phyloP scores from a whole-genome alignment of 2,797 vertebrate genomes.

The Parauchenoglanis punctatus region DNA sequence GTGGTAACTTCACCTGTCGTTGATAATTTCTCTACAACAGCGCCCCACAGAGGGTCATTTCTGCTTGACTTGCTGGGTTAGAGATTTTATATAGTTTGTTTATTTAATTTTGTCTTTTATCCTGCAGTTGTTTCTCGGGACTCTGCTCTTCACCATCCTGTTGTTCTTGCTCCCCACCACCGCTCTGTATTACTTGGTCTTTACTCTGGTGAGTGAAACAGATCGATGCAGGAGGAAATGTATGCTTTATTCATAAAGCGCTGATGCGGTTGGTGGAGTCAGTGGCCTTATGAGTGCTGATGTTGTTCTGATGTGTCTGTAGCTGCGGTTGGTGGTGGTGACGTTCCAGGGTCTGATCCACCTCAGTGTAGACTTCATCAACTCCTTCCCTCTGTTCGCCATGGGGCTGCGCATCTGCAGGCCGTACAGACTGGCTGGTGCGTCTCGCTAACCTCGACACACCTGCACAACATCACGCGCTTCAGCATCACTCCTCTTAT shows the following conservation, averaged over 20 bases:
- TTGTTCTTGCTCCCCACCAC: conserved; percentile 95
- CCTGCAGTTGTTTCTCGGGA: conserved; percentile 91
- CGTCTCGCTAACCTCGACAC: background rate
- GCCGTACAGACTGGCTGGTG: conserved; percentile 88
- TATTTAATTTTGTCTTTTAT: background rate
- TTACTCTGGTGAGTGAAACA: conserved; percentile 85
- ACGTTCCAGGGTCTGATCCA: conserved; percentile 89
- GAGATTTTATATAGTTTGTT: background rate
- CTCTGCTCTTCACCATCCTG: conserved; percentile 92
- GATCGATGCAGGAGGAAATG: background rate
- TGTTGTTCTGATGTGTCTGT: conserved; percentile 14
- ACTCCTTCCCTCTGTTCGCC: conserved; percentile 90
- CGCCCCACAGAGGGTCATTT: too few species aligned
- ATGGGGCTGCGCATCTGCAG: conserved; percentile 84
- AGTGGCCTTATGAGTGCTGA: background rate
- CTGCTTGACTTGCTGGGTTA: background rate
- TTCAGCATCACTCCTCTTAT: background rate
- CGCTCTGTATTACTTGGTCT: conserved; percentile 96
- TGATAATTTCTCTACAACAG: background rate
- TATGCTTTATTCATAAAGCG: background rate
- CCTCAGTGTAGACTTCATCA: conserved; percentile 87
- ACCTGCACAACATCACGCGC: too few species aligned
- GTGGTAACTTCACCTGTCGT: background rate
- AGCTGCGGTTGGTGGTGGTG: conserved; percentile 92
- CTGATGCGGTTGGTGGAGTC: background rate